Conservation (phyloP, 1,140 invertebrate species). For the Monomorium pharaonis region DNA sequence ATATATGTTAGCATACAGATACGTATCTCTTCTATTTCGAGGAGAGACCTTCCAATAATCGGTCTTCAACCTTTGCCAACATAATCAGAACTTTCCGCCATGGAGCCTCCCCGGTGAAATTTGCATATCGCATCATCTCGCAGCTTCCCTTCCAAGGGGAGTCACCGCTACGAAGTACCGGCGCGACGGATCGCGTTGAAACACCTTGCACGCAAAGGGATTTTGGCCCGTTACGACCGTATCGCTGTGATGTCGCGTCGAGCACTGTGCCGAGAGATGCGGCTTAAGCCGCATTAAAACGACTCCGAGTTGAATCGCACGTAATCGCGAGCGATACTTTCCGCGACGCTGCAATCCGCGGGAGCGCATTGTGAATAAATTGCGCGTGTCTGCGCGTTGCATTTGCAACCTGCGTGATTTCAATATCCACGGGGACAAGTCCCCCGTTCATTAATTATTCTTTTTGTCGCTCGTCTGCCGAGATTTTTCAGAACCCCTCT, state of each 20-base stretch:
- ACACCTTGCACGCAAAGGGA: slow-evolving; percentile 18
- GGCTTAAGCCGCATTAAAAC: not conserved
- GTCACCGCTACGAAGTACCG: slow-evolving; percentile 11
- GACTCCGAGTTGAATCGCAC: not conserved
- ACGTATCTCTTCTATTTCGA: not conserved
- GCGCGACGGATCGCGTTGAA: slow-evolving; percentile 18
- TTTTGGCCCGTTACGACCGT: slow-evolving; percentile 7
- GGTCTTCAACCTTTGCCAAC: slow-evolving; percentile 1
- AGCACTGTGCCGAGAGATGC: not conserved
- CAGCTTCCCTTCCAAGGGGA: slow-evolving; percentile 36
- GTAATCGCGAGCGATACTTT: slow-evolving; percentile 6
- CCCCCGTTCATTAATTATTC: not conserved
- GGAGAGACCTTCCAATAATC: slow-evolving; percentile 37
- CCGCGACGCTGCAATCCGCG: no score
- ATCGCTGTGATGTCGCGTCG: not conserved
- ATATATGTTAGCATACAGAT: not conserved
- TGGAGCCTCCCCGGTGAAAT: not conserved
- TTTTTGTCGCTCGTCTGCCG: not conserved
- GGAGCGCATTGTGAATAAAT: not conserved
- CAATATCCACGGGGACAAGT: not conserved
- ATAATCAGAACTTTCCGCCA: slow-evolving; percentile 35
- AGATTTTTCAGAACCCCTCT: not conserved
- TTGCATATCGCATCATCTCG: slow-evolving; percentile 62
- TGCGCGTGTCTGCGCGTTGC: not conserved
- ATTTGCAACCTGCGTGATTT: slow-evolving; percentile 1